These are phyloP conservation scores for Ondatra zibethicus DNA, from an alignment of 2,113 vertebrate genomes.

Conservation along the genomic window DNA sequence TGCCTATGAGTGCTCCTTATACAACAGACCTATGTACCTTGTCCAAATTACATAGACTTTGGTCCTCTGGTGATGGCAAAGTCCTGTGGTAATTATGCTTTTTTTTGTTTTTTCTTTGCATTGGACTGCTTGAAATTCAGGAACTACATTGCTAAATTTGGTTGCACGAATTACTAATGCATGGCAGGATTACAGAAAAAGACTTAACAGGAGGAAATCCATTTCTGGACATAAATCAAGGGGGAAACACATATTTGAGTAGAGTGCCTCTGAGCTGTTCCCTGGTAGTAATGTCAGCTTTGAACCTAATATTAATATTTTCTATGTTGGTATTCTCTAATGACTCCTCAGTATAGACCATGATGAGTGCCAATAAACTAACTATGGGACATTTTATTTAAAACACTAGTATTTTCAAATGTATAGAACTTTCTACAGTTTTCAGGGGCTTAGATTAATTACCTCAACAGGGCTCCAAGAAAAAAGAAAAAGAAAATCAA, in stretches of 20 bases:
- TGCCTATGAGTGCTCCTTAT: background rate
- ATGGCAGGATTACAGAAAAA: background rate
- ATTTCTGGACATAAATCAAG: background rate
- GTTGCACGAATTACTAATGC: constrained; percentile 3
- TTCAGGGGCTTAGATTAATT: background rate
- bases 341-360: background rate
- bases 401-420: background rate
- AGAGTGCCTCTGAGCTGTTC: background rate
- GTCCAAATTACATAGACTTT: background rate
- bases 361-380: background rate
- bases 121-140: background rate
- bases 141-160: constrained; percentile 13
- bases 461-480: background rate
- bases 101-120: constrained; percentile 20
- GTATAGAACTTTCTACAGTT: background rate
- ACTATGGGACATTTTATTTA: background rate
- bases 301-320: background rate
- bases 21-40: background rate
- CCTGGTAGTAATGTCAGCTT: background rate
- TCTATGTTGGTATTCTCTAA: background rate
- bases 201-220: background rate
- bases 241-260: background rate
- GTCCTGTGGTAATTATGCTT: constrained; percentile 1
- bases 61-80: constrained; percentile 25
- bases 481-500: background rate